Evolutionary conservation across 1,140 invertebrate species (phyloP), one percentile per base, ranked within the genome.

Genomic region (Diachasmimorpha longicaudata): DNA sequence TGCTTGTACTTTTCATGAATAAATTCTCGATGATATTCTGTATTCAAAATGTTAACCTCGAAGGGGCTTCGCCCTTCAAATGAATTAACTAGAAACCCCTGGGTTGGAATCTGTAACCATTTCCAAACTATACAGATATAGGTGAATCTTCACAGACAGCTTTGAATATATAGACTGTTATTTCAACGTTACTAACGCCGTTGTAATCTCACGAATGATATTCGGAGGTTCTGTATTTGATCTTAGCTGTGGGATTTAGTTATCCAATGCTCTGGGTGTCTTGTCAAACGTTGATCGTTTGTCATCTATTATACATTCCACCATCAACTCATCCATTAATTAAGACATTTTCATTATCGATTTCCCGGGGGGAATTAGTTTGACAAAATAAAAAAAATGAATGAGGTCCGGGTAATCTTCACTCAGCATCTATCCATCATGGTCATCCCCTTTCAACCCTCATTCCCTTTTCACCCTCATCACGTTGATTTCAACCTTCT

Each of bases 281-380:
- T 63, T 63, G 58, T 63, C 58, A 63, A 63, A 63, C 58, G 58
- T 25, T 63, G 58, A 63, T 63, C 58, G 58, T 63, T 63, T 63
- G 5, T 19, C 58, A 25, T 63, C 23, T 31, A 63, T 63, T 31
- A 52, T 63, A 63, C 19, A 63, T 63, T 63, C 58, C 19, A 25
- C 1, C 58, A 63, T 23, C 10, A 19, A 11, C 23, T 25, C 5
- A 11, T 63, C 58, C 23, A 25, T 63, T 31, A 63, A 63, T 63
- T 52, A 19, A 52, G n/a, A 16, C 48, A 52, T 52, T 16, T 16
- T 52, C 39, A 19, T 16, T 19, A 52, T 52, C n/a, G 13, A 16
- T 52, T 52, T n/a, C 9, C 48, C 39, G 1, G 9, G 2, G 9
- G 48, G 48, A 52, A 52, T 52, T 52, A 42, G 39, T 10, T 52